These are phyloP conservation scores for Chaetops frenatus DNA, from an alignment of 2,113 vertebrate genomes.

Conservation along the genomic window DNA sequence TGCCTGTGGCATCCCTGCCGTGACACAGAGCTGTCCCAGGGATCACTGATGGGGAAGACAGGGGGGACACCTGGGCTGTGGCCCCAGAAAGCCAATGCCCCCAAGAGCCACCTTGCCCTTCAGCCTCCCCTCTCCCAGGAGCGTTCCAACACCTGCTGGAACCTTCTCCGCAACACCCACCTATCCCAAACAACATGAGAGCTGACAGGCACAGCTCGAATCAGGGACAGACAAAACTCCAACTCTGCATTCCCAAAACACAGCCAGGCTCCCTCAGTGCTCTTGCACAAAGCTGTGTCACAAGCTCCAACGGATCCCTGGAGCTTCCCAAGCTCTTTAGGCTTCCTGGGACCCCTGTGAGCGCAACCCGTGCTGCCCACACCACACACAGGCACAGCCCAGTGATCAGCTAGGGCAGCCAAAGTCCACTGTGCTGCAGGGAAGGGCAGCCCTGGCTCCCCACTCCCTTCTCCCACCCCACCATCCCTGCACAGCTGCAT, in stretches of 20 bases:
- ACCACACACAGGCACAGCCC: neutral
- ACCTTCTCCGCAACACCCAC: neutral
- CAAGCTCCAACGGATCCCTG: rapidly evolving
- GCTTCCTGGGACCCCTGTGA: rapidly evolving
- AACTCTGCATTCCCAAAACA: neutral
- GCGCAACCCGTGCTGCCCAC: neutral
- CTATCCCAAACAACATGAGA: neutral
- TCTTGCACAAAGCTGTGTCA: neutral
- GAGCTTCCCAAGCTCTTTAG: neutral
- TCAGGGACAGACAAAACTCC: neutral
- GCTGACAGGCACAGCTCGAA: neutral
- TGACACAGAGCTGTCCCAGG: neutral
- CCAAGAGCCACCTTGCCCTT: neutral
- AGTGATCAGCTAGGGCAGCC: neutral
- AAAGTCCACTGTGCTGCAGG: neutral
- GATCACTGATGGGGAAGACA: neutral
- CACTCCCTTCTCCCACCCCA: neutral
- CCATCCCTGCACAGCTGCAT: neutral
- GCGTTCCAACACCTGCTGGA: neutral
- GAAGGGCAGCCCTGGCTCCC: neutral
- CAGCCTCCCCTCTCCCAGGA: neutral
- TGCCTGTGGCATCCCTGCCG: neutral
- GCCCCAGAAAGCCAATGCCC: neutral
- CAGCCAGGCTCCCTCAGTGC: neutral
- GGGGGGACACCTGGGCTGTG: neutral